These are phyloP conservation scores for Salvelinus sp. DNA, from an alignment of 2,113 vertebrate species.

Conservation along the genomic window DNA sequence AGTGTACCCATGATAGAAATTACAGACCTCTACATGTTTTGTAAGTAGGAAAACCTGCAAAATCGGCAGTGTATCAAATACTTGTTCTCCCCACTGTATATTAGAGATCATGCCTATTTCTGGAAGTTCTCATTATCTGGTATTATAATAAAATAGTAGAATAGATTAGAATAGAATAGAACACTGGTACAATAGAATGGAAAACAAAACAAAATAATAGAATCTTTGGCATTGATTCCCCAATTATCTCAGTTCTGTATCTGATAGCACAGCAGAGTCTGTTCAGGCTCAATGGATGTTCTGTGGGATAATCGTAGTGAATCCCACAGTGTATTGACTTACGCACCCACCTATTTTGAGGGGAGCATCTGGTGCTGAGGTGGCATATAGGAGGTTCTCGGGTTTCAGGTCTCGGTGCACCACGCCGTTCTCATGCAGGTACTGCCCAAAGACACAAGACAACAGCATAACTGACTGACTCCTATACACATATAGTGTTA, in stretches of 20 bases:
- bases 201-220: not conserved
- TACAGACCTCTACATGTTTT: too few relatives aligned
- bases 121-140: not conserved
- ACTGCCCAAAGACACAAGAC: slow-evolving; percentile 54
- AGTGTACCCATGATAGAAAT: too few relatives aligned
- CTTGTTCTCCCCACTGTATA: too few relatives aligned
- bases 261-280: not conserved
- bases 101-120: not conserved
- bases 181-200: too few relatives aligned
- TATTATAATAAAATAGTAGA: too few relatives aligned
- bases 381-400: slow-evolving; percentile 85
- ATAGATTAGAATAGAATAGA: too few relatives aligned
- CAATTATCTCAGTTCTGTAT: not conserved
- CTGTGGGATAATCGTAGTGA: not conserved
- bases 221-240: not conserved
- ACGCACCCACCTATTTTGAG: slow-evolving; percentile 80
- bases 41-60: too few relatives aligned
- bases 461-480: not conserved
- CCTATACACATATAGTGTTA: not conserved
- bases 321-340: not conserved
- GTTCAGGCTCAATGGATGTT: not conserved
- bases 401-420: slow-evolving; percentile 86
- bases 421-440: slow-evolving; percentile 77
- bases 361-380: slow-evolving; percentile 77
- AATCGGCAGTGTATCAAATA: too few relatives aligned